phyloP scores from a whole-genome alignment of 92 coral and sea anemone genomes.

The Metridium senile region DNA sequence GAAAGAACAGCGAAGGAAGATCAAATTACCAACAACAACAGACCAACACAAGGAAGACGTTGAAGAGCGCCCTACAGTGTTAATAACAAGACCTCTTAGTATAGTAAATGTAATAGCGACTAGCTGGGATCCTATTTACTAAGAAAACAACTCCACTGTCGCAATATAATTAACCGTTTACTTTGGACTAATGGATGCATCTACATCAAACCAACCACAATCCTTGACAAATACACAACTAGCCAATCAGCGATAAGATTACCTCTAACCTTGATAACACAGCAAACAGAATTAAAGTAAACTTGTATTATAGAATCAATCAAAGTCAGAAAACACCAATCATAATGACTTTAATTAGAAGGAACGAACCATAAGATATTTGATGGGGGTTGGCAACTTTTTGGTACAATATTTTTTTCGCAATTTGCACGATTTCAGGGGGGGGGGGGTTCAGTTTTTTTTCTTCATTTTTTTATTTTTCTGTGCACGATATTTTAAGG shows the following conservation, averaged over 20 bases:
- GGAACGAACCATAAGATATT: neutral
- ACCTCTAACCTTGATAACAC: neutral
- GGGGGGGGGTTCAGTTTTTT: too few relatives aligned
- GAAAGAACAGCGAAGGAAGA: neutral
- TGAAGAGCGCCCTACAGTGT: neutral
- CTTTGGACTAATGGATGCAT: neutral
- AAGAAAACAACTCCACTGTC: slow-evolving; percentile 1
- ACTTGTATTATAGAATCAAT: neutral
- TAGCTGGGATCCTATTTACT: neutral
- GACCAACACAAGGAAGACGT: neutral
- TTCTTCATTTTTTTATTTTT: too few relatives aligned
- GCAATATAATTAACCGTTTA: neutral
- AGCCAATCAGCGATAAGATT: neutral
- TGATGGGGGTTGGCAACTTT: too few relatives aligned
- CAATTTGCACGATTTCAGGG: too few relatives aligned
- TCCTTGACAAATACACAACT: neutral
- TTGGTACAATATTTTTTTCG: too few relatives aligned
- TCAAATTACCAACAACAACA: neutral
- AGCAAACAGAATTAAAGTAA: slow-evolving; percentile 5
- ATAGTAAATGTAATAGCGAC: slow-evolving; percentile 1
- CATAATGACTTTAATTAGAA: too few relatives aligned
- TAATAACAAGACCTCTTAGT: neutral
- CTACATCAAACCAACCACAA: neutral
- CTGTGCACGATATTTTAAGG: too few relatives aligned
- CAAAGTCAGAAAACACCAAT: neutral